phyloP scores from a whole-genome alignment of 1,140 invertebrate genomes.

The Penaeus japonicus region DNA sequence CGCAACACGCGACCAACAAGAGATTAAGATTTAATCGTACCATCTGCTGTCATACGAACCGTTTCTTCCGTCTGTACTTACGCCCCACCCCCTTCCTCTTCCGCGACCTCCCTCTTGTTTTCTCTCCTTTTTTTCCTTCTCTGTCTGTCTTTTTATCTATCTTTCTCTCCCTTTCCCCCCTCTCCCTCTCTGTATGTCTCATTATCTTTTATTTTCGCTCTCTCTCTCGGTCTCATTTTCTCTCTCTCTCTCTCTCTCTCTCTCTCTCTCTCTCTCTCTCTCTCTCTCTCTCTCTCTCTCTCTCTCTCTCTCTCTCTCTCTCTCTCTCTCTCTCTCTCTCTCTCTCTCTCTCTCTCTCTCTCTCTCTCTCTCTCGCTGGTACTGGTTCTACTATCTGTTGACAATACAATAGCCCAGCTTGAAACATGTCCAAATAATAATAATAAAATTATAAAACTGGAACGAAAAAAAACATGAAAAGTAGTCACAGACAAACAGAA shows the following conservation, averaged over 20 bases:
- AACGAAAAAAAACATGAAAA: no score
- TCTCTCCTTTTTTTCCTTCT: background rate
- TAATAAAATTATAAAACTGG: no score
- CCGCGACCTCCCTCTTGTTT: background rate
- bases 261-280: conserved; percentile 14
- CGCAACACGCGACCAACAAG: no score
- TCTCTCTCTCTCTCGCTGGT: background rate
- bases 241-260: background rate
- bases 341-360: background rate
- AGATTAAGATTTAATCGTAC: background rate
- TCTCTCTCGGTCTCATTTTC: background rate
- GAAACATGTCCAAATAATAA: no score
- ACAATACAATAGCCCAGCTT: no score
- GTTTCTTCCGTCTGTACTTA: no score
- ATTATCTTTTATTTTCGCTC: background rate
- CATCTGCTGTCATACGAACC: background rate
- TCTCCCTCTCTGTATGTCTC: background rate
- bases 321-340: background rate
- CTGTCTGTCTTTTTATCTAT: background rate
- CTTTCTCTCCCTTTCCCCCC: background rate
- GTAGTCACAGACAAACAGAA: no score
- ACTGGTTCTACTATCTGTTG: background rate
- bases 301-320: background rate
- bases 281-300: no score
- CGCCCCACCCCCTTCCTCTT: background rate